phyloP scores from a whole-genome alignment of 2,888 invertebrate species.

The Mellilla xanthometata region DNA sequence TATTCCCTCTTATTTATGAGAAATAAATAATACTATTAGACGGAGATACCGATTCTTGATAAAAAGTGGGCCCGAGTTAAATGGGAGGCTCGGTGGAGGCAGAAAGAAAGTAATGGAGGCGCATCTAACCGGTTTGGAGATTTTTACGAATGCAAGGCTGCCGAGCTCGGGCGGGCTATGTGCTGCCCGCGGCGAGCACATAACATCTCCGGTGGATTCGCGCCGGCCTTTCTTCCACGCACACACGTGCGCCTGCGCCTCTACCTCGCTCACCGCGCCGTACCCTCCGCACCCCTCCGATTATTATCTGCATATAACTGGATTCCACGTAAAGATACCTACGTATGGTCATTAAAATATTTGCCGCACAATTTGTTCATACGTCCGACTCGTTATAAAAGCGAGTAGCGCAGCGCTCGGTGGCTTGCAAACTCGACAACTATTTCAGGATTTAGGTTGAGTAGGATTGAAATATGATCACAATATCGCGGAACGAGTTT shows the following conservation, averaged over 20 bases:
- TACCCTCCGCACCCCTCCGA: constrained; percentile 35
- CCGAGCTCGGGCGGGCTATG: constrained; percentile 61
- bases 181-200: constrained; percentile 70
- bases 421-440: constrained; percentile 46
- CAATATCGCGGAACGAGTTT: constrained; percentile 40
- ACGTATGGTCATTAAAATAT: constrained; percentile 64
- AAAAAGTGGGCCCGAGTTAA: constrained; percentile 82
- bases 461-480: constrained; percentile 48
- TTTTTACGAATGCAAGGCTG: constrained; percentile 83
- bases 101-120: constrained; percentile 83
- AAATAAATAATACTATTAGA: constrained; percentile 83
- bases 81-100: constrained; percentile 80
- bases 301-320: constrained; percentile 72
- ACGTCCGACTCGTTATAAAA: constrained; percentile 50
- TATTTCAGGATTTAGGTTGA: constrained; percentile 63
- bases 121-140: constrained; percentile 81
- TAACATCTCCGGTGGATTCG: constrained; percentile 76
- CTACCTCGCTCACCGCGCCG: constrained; percentile 8
- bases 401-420: constrained; percentile 54
- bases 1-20: constrained; percentile 80
- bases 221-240: constrained; percentile 72
- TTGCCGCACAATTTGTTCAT: constrained; percentile 55
- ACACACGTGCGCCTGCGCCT: constrained; percentile 35
- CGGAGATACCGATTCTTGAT: constrained; percentile 82
- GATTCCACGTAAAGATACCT: constrained; percentile 61